A percentile compares a stretch with the other conserved stretches of the same genome.
Conservation (phyloP, 2,888 invertebrate genomes). For the Leptinotarsa peninsularis region DNA sequence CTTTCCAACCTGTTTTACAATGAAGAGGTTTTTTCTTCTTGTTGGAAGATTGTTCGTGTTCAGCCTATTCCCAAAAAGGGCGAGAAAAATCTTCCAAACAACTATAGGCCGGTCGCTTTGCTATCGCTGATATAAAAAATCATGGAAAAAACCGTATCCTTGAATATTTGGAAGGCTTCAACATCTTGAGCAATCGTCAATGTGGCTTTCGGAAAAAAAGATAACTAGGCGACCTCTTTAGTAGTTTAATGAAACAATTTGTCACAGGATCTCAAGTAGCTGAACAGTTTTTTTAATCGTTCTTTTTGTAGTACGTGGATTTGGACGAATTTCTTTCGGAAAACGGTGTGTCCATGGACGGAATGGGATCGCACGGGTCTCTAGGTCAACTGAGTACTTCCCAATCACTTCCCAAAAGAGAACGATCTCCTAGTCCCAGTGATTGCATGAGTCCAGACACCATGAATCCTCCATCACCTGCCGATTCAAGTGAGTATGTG, state of each 20-base stretch:
- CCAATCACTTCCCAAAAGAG: constrained; percentile 83
- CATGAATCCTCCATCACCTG: constrained; percentile 89
- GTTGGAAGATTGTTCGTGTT: too few relatives aligned
- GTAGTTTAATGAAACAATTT: not conserved
- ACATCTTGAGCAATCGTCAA: too few relatives aligned
- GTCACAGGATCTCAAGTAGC: not conserved
- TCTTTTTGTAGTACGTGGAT: constrained; percentile 87
- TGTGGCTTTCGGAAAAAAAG: too few relatives aligned
- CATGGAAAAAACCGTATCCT: too few relatives aligned
- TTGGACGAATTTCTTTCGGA: constrained; percentile 96
- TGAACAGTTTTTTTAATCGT: constrained; percentile 17
- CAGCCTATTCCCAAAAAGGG: too few relatives aligned
- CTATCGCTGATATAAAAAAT: too few relatives aligned
- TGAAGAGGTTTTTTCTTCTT: too few relatives aligned
- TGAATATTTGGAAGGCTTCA: too few relatives aligned
- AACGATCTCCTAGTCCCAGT: constrained; percentile 87
- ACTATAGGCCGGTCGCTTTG: too few relatives aligned
- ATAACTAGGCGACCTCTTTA: not conserved
- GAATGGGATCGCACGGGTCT: constrained; percentile 70
- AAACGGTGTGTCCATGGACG: constrained; percentile 91
- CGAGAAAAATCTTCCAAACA: too few relatives aligned
- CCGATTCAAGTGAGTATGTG: constrained; percentile 83
- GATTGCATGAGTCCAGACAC: constrained; percentile 92
- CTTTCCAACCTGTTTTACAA: too few relatives aligned
- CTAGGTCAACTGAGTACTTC: constrained; percentile 71